Evolutionary conservation across 2,797 vertebrate genomes (phyloP).

Genomic region (Smutsia temminckii): DNA sequence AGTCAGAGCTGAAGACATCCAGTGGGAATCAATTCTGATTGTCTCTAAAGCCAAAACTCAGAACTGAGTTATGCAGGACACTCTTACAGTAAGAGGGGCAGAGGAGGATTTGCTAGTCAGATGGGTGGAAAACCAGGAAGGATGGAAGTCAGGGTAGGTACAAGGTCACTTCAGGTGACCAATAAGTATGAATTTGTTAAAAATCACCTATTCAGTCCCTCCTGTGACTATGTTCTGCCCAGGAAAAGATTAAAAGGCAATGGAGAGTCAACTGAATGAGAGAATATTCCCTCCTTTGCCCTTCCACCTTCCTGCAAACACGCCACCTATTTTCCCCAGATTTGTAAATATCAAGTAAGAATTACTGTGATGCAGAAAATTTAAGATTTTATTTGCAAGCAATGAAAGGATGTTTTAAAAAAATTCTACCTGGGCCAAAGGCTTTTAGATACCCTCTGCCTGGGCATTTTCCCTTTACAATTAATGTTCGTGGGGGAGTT

Average conservation of each 20-base stretch:
- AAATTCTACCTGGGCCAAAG: not conserved
- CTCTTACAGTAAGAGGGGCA: conserved; percentile 24
- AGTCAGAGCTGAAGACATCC: not conserved
- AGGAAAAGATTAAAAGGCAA: not conserved
- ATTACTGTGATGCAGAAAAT: not conserved
- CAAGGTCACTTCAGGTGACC: not conserved
- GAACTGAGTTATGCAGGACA: conserved; percentile 25
- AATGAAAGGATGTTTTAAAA: not conserved
- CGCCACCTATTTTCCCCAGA: accelerated
- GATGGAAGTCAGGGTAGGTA: not conserved
- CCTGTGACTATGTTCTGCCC: not conserved
- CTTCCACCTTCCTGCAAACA: not conserved
- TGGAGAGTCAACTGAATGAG: not conserved
- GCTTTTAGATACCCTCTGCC: not conserved
- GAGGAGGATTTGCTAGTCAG: not conserved
- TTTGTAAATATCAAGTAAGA: not conserved
- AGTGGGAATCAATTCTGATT: conserved; percentile 36
- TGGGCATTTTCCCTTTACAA: not conserved
- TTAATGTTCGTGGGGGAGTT: not conserved
- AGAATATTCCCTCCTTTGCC: no score
- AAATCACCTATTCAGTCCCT: not conserved
- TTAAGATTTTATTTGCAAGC: not conserved
- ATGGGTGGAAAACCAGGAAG: not conserved
- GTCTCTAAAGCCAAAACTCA: conserved; percentile 9
- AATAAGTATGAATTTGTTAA: not conserved